phyloP scores from a whole-genome alignment of 2,113 vertebrate species.

The Balaeniceps rex region DNA sequence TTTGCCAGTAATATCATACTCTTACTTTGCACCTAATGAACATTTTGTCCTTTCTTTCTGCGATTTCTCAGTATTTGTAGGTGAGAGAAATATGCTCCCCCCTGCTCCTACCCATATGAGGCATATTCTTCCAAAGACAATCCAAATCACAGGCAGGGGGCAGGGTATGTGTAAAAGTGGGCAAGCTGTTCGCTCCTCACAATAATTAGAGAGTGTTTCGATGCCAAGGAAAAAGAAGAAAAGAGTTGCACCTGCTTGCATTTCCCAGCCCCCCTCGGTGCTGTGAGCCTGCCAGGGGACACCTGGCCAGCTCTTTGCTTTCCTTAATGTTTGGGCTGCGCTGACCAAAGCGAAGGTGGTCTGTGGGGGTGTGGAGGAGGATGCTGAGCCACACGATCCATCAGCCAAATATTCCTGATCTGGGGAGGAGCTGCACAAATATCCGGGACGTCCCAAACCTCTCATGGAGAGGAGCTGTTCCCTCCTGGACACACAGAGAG shows the following conservation, averaged over 20 bases:
- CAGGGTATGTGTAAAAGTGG: constrained; percentile 55
- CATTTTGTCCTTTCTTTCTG: background rate
- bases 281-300: background rate
- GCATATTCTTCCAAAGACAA: constrained; percentile 17
- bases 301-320: background rate
- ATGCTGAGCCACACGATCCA: background rate
- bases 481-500: background rate
- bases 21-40: background rate
- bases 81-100: background rate
- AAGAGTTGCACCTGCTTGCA: constrained; percentile 24
- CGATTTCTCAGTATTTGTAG: background rate
- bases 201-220: background rate
- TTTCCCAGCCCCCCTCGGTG: background rate
- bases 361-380: background rate
- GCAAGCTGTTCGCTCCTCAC: constrained; percentile 47
- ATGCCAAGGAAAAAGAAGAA: constrained; percentile 35
- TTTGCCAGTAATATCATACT: background rate
- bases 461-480: background rate
- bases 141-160: constrained; percentile 53
- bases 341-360: background rate
- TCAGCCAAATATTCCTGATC: background rate
- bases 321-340: background rate
- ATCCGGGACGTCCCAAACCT: background rate
- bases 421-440: background rate
- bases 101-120: background rate